Evolutionary conservation across 2,113 vertebrate species (phyloP), one percentile per base, ranked within the genome.

Genomic region (Mionectes macconnelli): DNA sequence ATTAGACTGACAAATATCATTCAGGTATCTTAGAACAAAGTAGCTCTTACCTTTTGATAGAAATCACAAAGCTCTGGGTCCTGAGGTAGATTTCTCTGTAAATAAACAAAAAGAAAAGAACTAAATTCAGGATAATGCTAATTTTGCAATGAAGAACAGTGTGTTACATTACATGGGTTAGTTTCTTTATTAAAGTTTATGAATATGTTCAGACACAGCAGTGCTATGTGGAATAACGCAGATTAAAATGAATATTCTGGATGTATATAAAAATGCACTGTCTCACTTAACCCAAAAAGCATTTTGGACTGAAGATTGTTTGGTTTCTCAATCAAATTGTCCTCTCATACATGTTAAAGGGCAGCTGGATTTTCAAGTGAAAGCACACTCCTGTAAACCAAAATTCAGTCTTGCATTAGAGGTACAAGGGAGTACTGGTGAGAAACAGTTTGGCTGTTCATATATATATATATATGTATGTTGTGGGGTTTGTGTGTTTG

Each of bases 1-100:
- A 83, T 53, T 33, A 59, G 94, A 93, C 64, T 94, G 87, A 97
- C 90, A 96, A 96, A 93, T 80, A 85, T 87, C 50, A 75, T 92
- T 94, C 73, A 92, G 56, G 27, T 64, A 77, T 77, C 93, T 94
- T 75, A 93, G 93, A 95, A 95, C 69, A 93, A 91, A 91, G 73
- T 84, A 73, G 80, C 33, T 52, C 83, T 91, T 95, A 86, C 74
- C 81, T 94, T 86, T 85, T 91, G 42, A 91, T 63, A 20, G 84
- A 85, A 83, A 85, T 79, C 75, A 93, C 8, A 39, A 94, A 52
- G 78, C 64, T 67, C 21, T 76, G 31, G 30, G 44, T 93, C 52
- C 53, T 84, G 57, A 7, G 3, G 79, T 84, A 87, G 69, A 11
- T 69, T 92, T 66, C 42, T 66, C n/a, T 92, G 89, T 84, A 93